Percentiles rank a stretch among this genome's conserved stretches.
Conservation (phyloP, 2,113 vertebrate species). For the Mormoops blainvillei region DNA sequence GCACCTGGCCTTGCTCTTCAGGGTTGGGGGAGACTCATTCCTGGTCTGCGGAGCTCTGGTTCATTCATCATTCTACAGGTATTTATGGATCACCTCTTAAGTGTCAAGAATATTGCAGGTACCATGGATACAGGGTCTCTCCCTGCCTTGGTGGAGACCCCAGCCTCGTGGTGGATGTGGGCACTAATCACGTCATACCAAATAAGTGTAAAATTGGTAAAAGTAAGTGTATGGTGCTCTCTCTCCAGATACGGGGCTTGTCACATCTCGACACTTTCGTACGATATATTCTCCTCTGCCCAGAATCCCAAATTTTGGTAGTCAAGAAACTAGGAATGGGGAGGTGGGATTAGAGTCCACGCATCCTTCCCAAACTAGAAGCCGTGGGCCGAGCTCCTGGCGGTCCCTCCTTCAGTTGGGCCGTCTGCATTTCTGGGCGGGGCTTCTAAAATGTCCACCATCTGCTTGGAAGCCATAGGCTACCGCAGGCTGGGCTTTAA, state of each 20-base stretch:
- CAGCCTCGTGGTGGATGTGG: not conserved
- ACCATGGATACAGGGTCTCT: not conserved
- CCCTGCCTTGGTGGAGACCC: not conserved
- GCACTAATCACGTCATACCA: not conserved
- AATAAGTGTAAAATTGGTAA: not conserved
- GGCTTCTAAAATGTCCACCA: not conserved
- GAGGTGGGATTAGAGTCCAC: not conserved
- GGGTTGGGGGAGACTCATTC: not conserved
- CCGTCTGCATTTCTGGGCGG: not conserved
- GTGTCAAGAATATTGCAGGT: not conserved
- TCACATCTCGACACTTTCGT: not conserved
- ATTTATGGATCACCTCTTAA: not conserved
- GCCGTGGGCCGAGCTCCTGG: not conserved
- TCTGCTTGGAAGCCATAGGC: not conserved
- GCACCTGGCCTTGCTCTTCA: not conserved
- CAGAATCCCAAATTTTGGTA: too few relatives aligned
- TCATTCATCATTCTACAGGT: not conserved
- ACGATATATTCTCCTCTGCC: too few relatives aligned
- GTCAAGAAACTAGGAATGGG: not conserved
- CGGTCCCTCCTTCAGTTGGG: accelerated
- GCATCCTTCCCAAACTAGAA: too few relatives aligned
- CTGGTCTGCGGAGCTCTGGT: not conserved
- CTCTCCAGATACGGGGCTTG: not conserved
- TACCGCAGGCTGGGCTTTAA: not conserved
- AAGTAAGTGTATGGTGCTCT: not conserved